Evolutionary conservation across 1,140 invertebrate genomes (phyloP).

Genomic region (Oryctes rhinoceros): DNA sequence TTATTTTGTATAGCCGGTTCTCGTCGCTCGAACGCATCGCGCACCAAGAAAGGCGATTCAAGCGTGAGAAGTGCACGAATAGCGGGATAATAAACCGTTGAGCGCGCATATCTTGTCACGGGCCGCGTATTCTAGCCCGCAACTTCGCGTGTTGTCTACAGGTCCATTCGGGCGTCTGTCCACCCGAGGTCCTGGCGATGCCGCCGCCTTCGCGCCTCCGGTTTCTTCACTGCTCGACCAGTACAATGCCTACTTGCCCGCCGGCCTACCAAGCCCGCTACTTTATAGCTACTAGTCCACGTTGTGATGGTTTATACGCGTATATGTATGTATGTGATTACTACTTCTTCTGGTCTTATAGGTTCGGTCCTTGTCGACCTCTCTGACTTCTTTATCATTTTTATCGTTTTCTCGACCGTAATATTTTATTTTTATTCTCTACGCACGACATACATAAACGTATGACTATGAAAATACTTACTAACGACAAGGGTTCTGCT

Average conservation of each 20-base stretch:
- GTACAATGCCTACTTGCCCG: constrained; percentile 2
- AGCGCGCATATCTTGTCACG: constrained; percentile 41
- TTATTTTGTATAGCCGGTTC: no score
- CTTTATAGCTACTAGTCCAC: constrained; percentile 43
- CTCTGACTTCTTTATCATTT: constrained; percentile 32
- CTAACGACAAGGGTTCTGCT: not conserved
- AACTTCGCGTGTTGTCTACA: constrained; percentile 41
- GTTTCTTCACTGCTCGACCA: constrained; percentile 5
- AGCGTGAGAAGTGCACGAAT: constrained; percentile 31
- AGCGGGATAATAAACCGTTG: constrained; percentile 42
- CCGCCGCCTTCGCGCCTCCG: not conserved
- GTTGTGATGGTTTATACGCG: constrained; percentile 40
- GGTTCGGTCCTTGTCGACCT: constrained; percentile 11
- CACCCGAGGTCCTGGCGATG: constrained; percentile 28
- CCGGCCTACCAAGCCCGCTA: constrained; percentile 42
- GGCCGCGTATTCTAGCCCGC: constrained; percentile 30
- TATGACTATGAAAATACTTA: not conserved
- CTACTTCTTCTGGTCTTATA: constrained; percentile 5
- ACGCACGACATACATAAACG: constrained; percentile 7
- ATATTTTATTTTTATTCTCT: constrained; percentile 26
- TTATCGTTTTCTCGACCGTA: constrained; percentile 1
- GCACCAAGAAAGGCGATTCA: constrained; percentile 35
- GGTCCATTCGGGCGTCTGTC: constrained; percentile 38
- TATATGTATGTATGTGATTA: constrained; percentile 24
- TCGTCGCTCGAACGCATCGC: not conserved